These are phyloP conservation scores for Ichneumoninae sp. DNA, from an alignment of 2,888 invertebrate species.

Conservation along the genomic window DNA sequence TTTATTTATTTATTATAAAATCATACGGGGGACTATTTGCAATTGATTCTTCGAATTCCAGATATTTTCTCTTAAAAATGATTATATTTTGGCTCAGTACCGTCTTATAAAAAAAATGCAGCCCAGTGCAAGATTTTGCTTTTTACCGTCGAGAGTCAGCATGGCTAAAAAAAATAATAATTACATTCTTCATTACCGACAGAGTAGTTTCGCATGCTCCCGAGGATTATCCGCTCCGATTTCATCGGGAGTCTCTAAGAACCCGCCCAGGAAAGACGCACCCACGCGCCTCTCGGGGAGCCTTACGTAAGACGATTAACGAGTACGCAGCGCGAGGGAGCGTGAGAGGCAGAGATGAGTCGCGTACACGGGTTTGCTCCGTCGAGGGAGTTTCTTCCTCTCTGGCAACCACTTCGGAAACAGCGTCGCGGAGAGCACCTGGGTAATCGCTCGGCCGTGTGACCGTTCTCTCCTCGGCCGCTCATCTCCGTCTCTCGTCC, in stretches of 20 bases:
- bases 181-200: neutral
- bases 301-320: constrained; percentile 56
- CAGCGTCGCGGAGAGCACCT: constrained; percentile 28
- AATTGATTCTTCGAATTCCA: no score
- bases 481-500: constrained; percentile 18
- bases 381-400: constrained; percentile 28
- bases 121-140: no score
- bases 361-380: constrained; percentile 3
- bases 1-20: no score
- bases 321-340: constrained; percentile 18
- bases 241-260: neutral
- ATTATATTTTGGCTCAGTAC: no score
- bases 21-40: no score
- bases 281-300: constrained; percentile 13
- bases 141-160: no score
- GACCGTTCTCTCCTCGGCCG: constrained; percentile 12
- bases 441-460: constrained; percentile 49
- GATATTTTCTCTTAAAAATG: no score
- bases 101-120: no score
- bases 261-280: neutral
- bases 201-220: neutral
- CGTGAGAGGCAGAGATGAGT: constrained; percentile 6
- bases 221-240: neutral
- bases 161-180: no score
- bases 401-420: constrained; percentile 8